Evolutionary conservation across 2,797 vertebrate species (phyloP), one percentile per base, ranked within the genome.

Genomic region (Loris lydekkerianus): DNA sequence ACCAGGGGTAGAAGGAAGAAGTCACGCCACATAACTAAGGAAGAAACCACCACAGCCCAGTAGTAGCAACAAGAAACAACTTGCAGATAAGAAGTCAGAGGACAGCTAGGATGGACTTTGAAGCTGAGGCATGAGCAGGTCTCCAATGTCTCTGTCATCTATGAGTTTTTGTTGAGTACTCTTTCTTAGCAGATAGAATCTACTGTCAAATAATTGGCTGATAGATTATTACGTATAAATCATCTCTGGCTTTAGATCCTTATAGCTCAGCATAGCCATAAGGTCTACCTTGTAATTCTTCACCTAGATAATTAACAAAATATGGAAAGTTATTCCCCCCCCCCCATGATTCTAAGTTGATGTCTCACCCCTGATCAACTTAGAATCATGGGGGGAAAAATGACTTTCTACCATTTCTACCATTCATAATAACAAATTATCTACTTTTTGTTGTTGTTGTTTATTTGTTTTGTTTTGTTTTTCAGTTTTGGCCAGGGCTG

Each of bases 171-270:
- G 82, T 72, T 72, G 31, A 27, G 21, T 70, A 70, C 15, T 6
- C 83, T 92, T 96, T 93, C 90, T 63, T 86, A 95, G 43, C 61
- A 58, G 86, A 93, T 53, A 85, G 43, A 95, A 70, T 53, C 70
- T 7, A 49, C 21, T 72, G 1, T 73, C 29, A 37, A 75, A 58
- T 72, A 69, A 83, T 25, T 89, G 82, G 21, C 80, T 91, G 23
- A 86, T 31, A 43, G 17, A 58, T 95, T 94, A n/a, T 78, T 77
- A 86, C 65, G 90, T 58, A 81, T 78, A 58, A 93, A 23, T 90
- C 40, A 2, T 94, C n/a, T 92, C 72, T 91, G 76, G 23, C n/a
- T 80, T 90, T 95, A 67, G 70, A n/a, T 92, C 18, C 3, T 85
- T 86, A 46, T 61, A 63, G 31, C 23, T 78, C 10, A 63, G 37